Percentiles rank a stretch among this genome's conserved stretches.
These are phyloP conservation scores for Cephalophus harveyi DNA, from an alignment of 2,113 vertebrate species.

Conservation along the genomic window DNA sequence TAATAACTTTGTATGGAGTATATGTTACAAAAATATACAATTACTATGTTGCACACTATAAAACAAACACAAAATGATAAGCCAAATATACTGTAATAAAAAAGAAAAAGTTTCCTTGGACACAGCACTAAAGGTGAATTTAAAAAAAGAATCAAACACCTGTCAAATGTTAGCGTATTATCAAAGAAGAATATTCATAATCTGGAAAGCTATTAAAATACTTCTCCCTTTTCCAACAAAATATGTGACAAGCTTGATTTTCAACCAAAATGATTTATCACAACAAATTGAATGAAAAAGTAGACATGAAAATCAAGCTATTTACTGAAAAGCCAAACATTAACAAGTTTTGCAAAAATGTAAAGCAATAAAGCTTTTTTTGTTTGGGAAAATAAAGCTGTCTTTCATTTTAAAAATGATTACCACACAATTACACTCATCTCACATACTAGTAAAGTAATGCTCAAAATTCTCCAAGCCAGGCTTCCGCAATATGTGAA, in stretches of 20 bases:
- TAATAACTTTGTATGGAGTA: not conserved
- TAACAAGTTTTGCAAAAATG: not conserved
- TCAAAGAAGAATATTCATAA: not conserved
- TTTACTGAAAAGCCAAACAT: not conserved
- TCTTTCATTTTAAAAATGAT: not conserved
- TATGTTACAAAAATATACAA: not conserved
- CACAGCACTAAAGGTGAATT: not conserved
- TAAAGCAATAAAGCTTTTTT: not conserved
- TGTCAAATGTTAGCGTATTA: not conserved
- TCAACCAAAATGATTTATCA: not conserved
- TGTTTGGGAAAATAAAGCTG: not conserved
- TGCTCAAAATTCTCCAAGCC: not conserved
- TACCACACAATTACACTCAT: not conserved
- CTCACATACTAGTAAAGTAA: not conserved
- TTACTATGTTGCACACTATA: not conserved
- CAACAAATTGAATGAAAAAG: not conserved
- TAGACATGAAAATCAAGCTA: not conserved
- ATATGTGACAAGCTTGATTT: not conserved
- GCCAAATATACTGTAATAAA: not conserved
- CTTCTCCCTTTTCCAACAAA: not conserved
- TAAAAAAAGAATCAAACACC: not conserved
- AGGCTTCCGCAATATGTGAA: not conserved
- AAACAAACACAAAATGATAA: not conserved
- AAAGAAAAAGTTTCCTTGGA: not conserved
- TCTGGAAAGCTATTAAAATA: not conserved